A percentile compares a stretch with the other conserved stretches of the same genome.
These are phyloP conservation scores for Dolichotis patagonum DNA, from an alignment of 2,113 vertebrate genomes.

Conservation along the genomic window DNA sequence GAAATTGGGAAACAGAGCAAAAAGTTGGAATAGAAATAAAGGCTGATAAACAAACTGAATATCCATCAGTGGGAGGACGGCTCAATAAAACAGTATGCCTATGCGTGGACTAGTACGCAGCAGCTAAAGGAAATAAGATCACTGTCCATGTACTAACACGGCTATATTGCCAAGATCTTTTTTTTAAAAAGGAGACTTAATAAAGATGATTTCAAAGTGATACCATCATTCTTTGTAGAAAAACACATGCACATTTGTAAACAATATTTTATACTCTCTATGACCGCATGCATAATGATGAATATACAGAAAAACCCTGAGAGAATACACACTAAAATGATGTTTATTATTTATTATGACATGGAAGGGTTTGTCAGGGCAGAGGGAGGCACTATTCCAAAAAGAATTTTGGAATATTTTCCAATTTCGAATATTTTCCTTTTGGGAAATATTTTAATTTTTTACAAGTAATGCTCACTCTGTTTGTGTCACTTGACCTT, in stretches of 20 bases:
- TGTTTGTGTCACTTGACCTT: background rate
- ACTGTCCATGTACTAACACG: background rate
- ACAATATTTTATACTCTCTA: background rate
- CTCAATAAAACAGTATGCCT: background rate
- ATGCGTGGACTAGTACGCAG: background rate
- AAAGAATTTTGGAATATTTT: background rate
- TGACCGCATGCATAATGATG: background rate
- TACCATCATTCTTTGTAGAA: background rate
- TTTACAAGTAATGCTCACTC: background rate
- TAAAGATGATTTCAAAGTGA: constrained; percentile 8
- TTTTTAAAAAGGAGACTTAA: background rate
- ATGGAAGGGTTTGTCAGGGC: background rate
- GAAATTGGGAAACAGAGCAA: background rate
- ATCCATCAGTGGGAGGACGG: background rate
- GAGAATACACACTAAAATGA: background rate
- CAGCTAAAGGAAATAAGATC: background rate
- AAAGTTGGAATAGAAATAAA: background rate
- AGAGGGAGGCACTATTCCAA: background rate
- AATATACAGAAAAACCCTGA: background rate
- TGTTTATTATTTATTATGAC: background rate
- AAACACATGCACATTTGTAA: background rate
- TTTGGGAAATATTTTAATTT: constrained; percentile 9
- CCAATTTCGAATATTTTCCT: background rate
- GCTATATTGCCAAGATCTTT: background rate
- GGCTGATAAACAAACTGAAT: background rate